Conservation (phyloP, 2,113 vertebrate species). For the Dicrurus megarhynchus region DNA sequence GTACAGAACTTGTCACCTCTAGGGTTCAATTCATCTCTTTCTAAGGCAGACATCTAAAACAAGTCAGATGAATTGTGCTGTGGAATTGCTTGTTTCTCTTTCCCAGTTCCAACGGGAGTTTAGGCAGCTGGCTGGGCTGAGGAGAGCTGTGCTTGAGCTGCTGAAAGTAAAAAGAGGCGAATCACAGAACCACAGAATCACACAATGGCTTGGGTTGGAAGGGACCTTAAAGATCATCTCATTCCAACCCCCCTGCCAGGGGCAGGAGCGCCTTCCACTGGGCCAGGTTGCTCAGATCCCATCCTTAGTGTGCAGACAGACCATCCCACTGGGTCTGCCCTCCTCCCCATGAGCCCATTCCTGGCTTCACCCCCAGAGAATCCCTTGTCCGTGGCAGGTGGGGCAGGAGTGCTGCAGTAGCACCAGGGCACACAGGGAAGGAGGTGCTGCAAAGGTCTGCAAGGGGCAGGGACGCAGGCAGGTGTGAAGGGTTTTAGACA, state of each 20-base stretch:
- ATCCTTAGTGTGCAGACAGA: neutral
- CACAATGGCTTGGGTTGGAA: neutral
- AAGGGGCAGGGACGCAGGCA: neutral
- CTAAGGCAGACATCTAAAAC: neutral
- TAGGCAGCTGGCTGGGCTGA: neutral
- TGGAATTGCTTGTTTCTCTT: conserved; percentile 23
- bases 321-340: neutral
- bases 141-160: neutral
- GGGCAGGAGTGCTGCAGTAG: neutral
- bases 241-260: accelerated
- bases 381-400: neutral
- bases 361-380: neutral
- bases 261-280: neutral
- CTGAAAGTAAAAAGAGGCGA: neutral
- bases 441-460: neutral
- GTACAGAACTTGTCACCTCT: conserved; percentile 4
- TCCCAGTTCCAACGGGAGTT: neutral
- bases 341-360: accelerated
- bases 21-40: neutral
- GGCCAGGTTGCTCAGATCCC: neutral
- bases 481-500: neutral
- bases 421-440: neutral
- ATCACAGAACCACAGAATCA: neutral
- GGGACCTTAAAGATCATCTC: neutral
- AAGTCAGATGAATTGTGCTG: conserved; percentile 10